Base-by-base conservation (phyloP, 2,888 invertebrate genomes). In the Halictus ligatus region DNA sequence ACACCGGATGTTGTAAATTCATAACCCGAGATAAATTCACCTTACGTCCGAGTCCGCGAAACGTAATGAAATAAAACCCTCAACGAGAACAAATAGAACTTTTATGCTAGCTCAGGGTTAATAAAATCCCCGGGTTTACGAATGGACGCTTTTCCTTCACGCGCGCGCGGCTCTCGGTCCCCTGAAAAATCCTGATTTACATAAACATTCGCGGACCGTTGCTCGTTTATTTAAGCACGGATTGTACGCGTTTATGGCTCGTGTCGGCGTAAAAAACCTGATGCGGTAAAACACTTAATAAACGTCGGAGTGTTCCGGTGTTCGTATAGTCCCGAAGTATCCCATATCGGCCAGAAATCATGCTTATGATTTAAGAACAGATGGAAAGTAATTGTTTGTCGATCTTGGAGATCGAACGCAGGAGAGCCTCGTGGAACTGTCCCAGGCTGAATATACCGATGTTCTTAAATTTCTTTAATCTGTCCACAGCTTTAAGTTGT, bases 21-120 rank as follows among this genome's bases (percentile, higher is more conserved):
- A 29, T 29, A 64, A 69, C 40, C 18, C 69, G 35, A 29, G 29
- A 64, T 64, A 64, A 64, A 64, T 69, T 69, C 40, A 21, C 40
- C 69, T 21, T 21, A 40, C 40, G 35, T 21, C 40, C 69, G 69
- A 69, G 69, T 40, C 35, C 18, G 69, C 21, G 18, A 69, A 69
- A 40, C 40, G 35, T 69, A 69, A 69, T 69, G 69, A 69, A 69
- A 69, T 69, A 29, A 64, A 64, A 64, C 29, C 64, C 29, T 29
- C 29, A 69, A 69, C 69, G 69, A 69, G 69, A 69, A 69, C 69
- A 69, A 69, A 69, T 69, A 69, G 35, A 69, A 69, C 69, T 69
- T 69, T 69, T 40, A 69, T 69, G 35, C 21, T 8, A 21, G 18
- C 35, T 21, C 12, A 8, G 69, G 35, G 69, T 69, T 69, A 69